Percentiles rank a stretch among this genome's conserved stretches.
These are phyloP conservation scores for Dendropsophus ebraccatus DNA, from an alignment of 2,113 vertebrate genomes.

Conservation along the genomic window DNA sequence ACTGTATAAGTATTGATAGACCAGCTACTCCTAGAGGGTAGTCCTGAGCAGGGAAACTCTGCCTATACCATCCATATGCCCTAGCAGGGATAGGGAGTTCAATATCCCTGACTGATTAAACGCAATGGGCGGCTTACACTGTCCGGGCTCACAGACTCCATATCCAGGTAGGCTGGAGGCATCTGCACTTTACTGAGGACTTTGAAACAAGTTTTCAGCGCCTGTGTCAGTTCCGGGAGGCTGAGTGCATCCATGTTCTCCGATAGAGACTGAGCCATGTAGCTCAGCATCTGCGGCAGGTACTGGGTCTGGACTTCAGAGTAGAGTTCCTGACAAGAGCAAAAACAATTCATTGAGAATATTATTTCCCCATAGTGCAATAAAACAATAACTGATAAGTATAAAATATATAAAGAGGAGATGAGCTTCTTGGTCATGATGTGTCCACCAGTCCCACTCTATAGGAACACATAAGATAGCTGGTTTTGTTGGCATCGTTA, in stretches of 20 bases:
- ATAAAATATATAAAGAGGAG: not conserved
- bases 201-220: conserved; percentile 88
- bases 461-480: too few relatives aligned
- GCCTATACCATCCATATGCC: too few relatives aligned
- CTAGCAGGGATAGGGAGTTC: too few relatives aligned
- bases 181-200: conserved; percentile 96
- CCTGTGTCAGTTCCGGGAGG: conserved; percentile 83
- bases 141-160: conserved; percentile 62
- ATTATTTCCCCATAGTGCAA: not conserved
- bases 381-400: not conserved
- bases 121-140: conserved; percentile 70
- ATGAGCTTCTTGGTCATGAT: not conserved
- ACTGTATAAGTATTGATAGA: too few relatives aligned
- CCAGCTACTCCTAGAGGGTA: too few relatives aligned
- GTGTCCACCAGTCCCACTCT: too few relatives aligned
- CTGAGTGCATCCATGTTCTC: conserved; percentile 76
- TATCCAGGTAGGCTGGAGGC: conserved; percentile 89
- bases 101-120: too few relatives aligned
- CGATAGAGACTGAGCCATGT: conserved; percentile 80
- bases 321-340: conserved; percentile 85
- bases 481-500: too few relatives aligned
- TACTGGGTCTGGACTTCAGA: conserved; percentile 91
- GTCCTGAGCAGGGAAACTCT: too few relatives aligned
- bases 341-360: not conserved
- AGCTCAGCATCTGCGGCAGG: conserved; percentile 91